Conservation (phyloP, 1,140 invertebrate genomes). For the Drosophila kikkawai region DNA sequence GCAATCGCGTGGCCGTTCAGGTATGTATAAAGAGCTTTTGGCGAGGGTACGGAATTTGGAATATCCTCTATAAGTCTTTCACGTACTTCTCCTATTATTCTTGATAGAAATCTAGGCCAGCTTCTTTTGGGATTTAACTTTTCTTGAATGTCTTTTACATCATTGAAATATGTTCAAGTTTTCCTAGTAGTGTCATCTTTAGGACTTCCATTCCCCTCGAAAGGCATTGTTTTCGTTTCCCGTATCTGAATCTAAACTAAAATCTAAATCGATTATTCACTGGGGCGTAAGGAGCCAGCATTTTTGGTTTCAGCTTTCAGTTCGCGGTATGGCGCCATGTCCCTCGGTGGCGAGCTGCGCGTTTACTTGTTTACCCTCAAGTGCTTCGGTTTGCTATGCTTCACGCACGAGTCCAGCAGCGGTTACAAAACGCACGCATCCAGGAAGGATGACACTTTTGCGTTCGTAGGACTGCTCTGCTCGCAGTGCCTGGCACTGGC, state of each 20-base stretch:
- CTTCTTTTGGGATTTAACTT: too few species aligned
- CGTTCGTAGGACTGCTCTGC: conserved; percentile 18
- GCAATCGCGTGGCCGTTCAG: conserved; percentile 57
- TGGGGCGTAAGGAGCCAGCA: too few species aligned
- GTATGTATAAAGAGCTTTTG: conserved; percentile 35
- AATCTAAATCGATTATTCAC: conserved; percentile 22
- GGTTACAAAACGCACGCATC: conserved; percentile 5
- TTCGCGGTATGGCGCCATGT: conserved; percentile 40
- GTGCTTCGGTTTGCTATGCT: conserved; percentile 54
- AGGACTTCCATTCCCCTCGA: too few species aligned
- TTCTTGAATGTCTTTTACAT: not conserved
- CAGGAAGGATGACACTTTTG: conserved; percentile 13
- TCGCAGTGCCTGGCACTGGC: conserved; percentile 26
- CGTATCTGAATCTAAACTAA: conserved; percentile 1
- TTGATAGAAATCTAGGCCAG: not conserved
- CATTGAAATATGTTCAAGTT: not conserved
- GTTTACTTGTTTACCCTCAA: conserved; percentile 57
- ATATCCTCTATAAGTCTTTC: not conserved
- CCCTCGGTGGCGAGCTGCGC: conserved; percentile 49
- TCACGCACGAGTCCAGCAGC: conserved; percentile 12
- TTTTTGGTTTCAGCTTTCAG: not conserved
- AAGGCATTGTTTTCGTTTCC: not conserved
- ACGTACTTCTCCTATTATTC: not conserved
- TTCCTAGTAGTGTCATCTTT: too few species aligned
- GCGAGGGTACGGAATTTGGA: too few species aligned